Base-by-base conservation (phyloP, 1,140 invertebrate genomes). In the Macrobrachium nipponense region DNA sequence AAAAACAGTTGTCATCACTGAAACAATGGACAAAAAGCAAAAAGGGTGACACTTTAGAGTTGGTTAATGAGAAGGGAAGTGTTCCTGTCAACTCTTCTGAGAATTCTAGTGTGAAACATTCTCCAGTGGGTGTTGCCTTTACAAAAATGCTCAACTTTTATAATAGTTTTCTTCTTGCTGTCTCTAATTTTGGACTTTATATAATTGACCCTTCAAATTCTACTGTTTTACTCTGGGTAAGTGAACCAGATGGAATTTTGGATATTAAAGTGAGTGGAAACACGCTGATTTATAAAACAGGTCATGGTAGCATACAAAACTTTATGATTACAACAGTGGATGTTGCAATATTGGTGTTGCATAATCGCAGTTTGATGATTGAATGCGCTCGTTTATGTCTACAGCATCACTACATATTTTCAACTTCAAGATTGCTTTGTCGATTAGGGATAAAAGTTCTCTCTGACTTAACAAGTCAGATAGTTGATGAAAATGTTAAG, bases 261-360 rank as follows among this genome's bases (percentile, higher is more conserved):
- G 82, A 85, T 78, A 51, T 85, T 17, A 85, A 85, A 23, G 82
- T 85, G 7, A 68, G 75, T 17, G 82, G 82, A 10, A 85, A 85
- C 51, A 59, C 82, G 23, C 61, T 85, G 1, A 85, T 85, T 18
- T 85, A 85, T 58, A 85, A 66, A 70, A 78, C 76, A 15, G 61
- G 75, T 43, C 78, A 12, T 79, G 82, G 75, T 7, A 64, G 75
- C 20, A 85, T 85, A 36, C 73, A 85, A n/a, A 85, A 85, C 59
- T 78, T 85, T 12, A 85, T 85, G 82, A 43, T 85, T 60, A 85
- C 82, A 27, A 85, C 82, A 43, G 75, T 85, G 18, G 82, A 85
- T 59, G 68, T 85, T 77, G 82, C 82, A 17, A 78, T 85, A 36
- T 61, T 85, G 76, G 60, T 78, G 27, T 58, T 85, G 44, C 82